Percentiles rank a stretch among this genome's conserved stretches.
Evolutionary conservation across 2,797 vertebrate genomes (phyloP).

Genomic region (Xiphophorus birchmanni): DNA sequence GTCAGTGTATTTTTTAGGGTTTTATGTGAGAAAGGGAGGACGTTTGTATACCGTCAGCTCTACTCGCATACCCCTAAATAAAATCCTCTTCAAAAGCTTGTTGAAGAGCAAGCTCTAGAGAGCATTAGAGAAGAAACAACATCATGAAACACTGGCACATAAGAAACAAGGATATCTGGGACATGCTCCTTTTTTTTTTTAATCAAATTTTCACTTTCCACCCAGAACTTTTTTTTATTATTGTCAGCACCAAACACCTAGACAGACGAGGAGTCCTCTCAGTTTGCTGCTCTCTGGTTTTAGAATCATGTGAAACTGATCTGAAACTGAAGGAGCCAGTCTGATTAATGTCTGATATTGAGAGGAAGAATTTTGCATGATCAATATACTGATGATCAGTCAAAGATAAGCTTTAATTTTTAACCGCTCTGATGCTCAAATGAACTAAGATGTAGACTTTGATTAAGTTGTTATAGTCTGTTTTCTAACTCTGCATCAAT

Average conservation of each 20-base stretch:
- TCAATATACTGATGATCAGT: not conserved
- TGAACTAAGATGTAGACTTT: not conserved
- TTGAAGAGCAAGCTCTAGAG: not conserved
- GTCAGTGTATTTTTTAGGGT: not conserved
- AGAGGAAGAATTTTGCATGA: not conserved
- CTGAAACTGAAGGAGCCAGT: not conserved
- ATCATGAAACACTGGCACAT: not conserved
- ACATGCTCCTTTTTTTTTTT: not conserved
- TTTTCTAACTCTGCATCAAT: not conserved
- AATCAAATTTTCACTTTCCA: not conserved
- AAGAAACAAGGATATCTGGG: not conserved
- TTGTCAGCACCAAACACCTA: not conserved
- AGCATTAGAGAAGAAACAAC: not conserved
- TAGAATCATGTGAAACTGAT: not conserved
- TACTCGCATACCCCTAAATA: not conserved
- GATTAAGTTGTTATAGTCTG: not conserved
- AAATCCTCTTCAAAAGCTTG: not conserved
- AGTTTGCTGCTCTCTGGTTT: not conserved
- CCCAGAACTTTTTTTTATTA: not conserved
- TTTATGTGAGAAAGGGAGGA: not conserved
- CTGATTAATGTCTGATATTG: not conserved
- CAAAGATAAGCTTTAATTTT: not conserved
- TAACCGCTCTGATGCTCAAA: not conserved
- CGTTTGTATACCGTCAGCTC: not conserved
- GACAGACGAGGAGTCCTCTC: not conserved